These are phyloP conservation scores for Dryobates pubescens DNA, from an alignment of 2,797 vertebrate species.

Conservation along the genomic window DNA sequence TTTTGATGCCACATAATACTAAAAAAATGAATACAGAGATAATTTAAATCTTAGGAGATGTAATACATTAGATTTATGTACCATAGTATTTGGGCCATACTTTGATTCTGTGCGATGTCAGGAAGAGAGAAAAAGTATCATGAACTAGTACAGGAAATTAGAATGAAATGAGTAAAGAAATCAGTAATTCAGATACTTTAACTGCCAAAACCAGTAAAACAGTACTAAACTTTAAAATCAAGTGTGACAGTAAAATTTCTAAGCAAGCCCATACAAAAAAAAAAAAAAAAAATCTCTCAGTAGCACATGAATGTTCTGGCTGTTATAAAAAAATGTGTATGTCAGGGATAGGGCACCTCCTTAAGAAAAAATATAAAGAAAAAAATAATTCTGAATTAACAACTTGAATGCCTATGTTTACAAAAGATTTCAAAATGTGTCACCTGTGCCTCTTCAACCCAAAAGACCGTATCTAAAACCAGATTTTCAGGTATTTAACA, in stretches of 20 bases:
- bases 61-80: neutral
- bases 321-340: neutral
- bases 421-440: neutral
- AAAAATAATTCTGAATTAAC: neutral
- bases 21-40: neutral
- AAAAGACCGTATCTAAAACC: neutral
- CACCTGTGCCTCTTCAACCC: fast-evolving
- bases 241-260: neutral
- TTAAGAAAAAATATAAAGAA: neutral
- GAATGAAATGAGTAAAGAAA: neutral
- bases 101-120: neutral
- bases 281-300: neutral
- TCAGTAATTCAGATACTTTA: neutral
- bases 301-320: neutral
- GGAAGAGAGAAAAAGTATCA: neutral
- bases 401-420: neutral
- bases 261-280: neutral
- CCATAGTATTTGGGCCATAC: neutral
- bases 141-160: neutral
- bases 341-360: fast-evolving
- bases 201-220: neutral
- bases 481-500: neutral
- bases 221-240: neutral
- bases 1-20: neutral
- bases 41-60: neutral